Conservation (phyloP, 2,797 vertebrate species). For the Melanotaenia pygmaea region DNA sequence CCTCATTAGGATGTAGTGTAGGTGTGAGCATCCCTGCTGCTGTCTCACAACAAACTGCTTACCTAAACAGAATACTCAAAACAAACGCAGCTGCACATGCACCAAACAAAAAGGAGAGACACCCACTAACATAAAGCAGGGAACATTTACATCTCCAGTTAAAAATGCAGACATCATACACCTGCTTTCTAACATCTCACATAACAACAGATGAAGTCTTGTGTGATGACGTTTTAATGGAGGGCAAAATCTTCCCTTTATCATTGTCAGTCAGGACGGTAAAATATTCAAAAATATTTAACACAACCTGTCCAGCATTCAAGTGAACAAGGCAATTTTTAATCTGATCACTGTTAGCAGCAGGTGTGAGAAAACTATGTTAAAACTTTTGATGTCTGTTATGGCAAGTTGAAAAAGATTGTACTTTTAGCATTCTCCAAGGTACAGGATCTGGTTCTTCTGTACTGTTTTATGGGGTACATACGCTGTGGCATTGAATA, state of each 20-base stretch:
- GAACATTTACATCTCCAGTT: conserved; percentile 1
- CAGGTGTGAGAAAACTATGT: not conserved
- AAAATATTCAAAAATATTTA: conserved; percentile 52
- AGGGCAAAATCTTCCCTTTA: conserved; percentile 47
- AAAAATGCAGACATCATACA: not conserved
- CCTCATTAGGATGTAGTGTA: conserved; percentile 78
- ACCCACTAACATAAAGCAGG: conserved; percentile 20
- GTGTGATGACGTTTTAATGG: conserved; percentile 43
- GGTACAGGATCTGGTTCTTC: conserved; percentile 7
- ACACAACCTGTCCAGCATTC: conserved; percentile 19
- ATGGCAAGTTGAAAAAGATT: not conserved
- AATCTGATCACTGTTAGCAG: conserved; percentile 38
- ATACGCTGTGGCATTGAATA: conserved; percentile 8
- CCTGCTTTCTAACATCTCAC: conserved; percentile 7
- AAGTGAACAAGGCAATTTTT: conserved; percentile 30
- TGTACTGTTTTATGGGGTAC: conserved; percentile 7
- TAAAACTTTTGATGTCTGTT: no score
- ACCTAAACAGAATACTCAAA: conserved; percentile 67
- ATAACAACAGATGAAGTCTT: conserved; percentile 24
- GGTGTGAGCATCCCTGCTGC: conserved; percentile 76
- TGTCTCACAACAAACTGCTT: conserved; percentile 73
- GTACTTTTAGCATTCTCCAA: conserved; percentile 19
- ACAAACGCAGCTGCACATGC: conserved; percentile 25
- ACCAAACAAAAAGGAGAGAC: conserved; percentile 45
- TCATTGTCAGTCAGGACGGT: conserved; percentile 59